These are phyloP conservation scores for Atherinomorus stipes DNA, from an alignment of 2,113 vertebrate species.

Conservation along the genomic window DNA sequence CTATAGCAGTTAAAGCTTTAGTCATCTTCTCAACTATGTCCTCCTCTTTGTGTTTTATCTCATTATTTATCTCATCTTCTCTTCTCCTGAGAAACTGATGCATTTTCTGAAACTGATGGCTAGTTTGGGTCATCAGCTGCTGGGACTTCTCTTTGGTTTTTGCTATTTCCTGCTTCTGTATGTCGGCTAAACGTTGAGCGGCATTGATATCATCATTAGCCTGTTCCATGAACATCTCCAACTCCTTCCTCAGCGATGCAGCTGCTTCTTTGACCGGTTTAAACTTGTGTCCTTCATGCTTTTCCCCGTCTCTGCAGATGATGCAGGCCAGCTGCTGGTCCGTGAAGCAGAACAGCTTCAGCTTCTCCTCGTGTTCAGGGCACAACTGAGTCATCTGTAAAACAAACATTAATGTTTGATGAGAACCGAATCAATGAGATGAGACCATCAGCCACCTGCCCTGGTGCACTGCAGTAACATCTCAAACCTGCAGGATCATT, in stretches of 20 bases:
- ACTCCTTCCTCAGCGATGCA: constrained; percentile 27
- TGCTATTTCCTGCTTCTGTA: constrained; percentile 46
- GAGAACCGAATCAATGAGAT: no score
- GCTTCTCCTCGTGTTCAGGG: constrained; percentile 68
- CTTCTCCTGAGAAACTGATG: constrained; percentile 62
- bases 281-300: constrained; percentile 65
- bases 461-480: no score
- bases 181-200: constrained; percentile 11
- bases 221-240: constrained; percentile 29
- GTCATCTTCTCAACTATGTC: constrained; percentile 36
- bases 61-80: constrained; percentile 59
- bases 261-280: constrained; percentile 67
- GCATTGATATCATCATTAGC: constrained; percentile 21
- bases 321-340: constrained; percentile 70
- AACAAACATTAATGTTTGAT: no score
- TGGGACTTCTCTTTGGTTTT: constrained; percentile 50
- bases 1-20: constrained; percentile 6
- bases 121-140: constrained; percentile 48
- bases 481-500: no score
- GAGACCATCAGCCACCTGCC: no score
- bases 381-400: constrained; percentile 45
- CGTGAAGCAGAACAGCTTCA: constrained; percentile 72
- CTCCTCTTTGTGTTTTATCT: constrained; percentile 30
- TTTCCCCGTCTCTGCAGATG: constrained; percentile 66
- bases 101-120: constrained; percentile 63